A percentile compares a stretch with the other conserved stretches of the same genome.
Evolutionary conservation across 1,140 invertebrate genomes (phyloP).

Genomic region (Zaprionus lachaisei): DNA sequence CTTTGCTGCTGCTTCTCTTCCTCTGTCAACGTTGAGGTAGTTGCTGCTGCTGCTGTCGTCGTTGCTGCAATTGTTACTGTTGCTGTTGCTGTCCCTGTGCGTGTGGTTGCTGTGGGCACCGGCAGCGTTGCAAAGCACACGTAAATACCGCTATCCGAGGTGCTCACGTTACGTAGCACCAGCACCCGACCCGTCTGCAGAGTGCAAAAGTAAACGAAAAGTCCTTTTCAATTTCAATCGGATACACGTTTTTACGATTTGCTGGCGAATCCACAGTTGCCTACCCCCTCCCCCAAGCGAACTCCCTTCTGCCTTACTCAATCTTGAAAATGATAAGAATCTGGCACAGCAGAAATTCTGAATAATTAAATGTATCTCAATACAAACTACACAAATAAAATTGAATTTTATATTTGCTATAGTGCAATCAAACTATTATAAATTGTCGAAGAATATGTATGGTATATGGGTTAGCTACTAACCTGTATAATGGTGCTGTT

Average conservation of each 20-base stretch:
- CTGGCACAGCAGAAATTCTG: too few species aligned
- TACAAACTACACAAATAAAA: too few species aligned
- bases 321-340: background rate
- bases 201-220: background rate
- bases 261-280: background rate
- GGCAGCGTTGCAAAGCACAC: slow-evolving; percentile 77
- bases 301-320: background rate
- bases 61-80: slow-evolving; percentile 29
- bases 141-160: slow-evolving; percentile 74
- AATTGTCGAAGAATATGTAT: too few species aligned
- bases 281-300: background rate
- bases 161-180: slow-evolving; percentile 74
- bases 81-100: slow-evolving; percentile 20
- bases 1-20: slow-evolving; percentile 8
- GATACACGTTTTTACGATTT: slow-evolving; percentile 1
- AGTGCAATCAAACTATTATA: background rate
- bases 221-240: slow-evolving; percentile 5
- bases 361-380: too few species aligned
- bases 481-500: slow-evolving; percentile 81
- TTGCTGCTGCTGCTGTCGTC: slow-evolving; percentile 27
- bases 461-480: background rate
- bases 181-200: slow-evolving; percentile 73
- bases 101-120: slow-evolving; percentile 27
- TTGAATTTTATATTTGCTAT: too few species aligned
- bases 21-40: slow-evolving; percentile 48